Evolutionary conservation across 1,140 invertebrate genomes (phyloP).

Genomic region (Ditylenchus dipsaci): DNA sequence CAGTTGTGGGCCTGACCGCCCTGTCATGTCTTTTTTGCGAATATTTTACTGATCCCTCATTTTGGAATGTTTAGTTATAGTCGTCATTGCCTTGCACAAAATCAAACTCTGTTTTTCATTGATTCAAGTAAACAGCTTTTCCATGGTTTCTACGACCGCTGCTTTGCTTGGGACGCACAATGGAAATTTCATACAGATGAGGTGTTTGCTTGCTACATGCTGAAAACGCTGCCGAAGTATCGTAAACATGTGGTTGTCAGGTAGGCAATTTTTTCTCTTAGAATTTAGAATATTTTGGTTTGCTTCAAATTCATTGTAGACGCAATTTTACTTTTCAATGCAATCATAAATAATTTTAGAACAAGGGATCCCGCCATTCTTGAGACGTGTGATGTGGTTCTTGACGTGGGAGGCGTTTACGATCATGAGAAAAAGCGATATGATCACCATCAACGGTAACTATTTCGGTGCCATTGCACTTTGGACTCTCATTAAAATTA

Average conservation of each 20-base stretch:
- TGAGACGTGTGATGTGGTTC: slow-evolving; percentile 81
- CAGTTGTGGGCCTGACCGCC: too few species aligned
- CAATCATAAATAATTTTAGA: slow-evolving; percentile 52
- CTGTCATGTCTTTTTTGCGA: too few species aligned
- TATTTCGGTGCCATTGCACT: not conserved
- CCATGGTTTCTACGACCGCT: too few species aligned
- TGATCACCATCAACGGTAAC: slow-evolving; percentile 86
- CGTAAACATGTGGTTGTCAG: slow-evolving; percentile 77
- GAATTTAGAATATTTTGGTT: not conserved
- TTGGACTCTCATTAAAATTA: not conserved
- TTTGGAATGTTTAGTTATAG: too few species aligned
- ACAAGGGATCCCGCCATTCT: slow-evolving; percentile 68
- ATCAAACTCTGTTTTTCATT: too few species aligned
- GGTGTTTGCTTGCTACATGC: slow-evolving; percentile 82
- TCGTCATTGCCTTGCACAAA: too few species aligned
- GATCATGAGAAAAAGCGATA: slow-evolving; percentile 73
- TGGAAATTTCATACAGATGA: slow-evolving; percentile 89
- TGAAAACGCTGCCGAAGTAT: slow-evolving; percentile 76
- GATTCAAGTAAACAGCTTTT: too few species aligned
- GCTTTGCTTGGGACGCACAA: slow-evolving; percentile 64
- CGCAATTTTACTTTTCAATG: not conserved
- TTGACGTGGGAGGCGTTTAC: slow-evolving; percentile 89
- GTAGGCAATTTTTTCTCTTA: slow-evolving; percentile 43
- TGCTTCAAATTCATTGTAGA: not conserved
- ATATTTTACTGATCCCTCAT: too few species aligned